Percentiles rank a stretch among this genome's conserved stretches.
These are phyloP conservation scores for Physocephala rufipes DNA, from an alignment of 2,888 invertebrate genomes.

Conservation along the genomic window DNA sequence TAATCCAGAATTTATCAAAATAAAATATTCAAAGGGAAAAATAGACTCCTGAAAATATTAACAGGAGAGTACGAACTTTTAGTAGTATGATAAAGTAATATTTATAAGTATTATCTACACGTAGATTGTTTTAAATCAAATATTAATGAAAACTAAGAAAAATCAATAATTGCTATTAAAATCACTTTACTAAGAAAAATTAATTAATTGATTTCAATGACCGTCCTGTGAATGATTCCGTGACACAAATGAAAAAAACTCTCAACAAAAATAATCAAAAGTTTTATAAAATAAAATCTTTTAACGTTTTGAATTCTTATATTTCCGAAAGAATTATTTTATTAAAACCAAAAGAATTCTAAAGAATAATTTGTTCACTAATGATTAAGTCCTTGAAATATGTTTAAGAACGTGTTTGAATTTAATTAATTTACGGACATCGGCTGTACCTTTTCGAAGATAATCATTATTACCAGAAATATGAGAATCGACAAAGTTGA, in stretches of 20 bases:
- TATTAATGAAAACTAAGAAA: background rate
- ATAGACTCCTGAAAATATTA: background rate
- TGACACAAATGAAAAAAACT: conserved; percentile 18
- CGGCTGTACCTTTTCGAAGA: too few species aligned
- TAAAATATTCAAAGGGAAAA: background rate
- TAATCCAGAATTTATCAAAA: background rate
- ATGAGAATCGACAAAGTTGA: too few species aligned
- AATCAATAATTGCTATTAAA: background rate
- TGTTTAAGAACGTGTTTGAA: too few species aligned
- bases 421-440: too few species aligned
- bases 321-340: background rate
- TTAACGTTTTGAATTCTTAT: background rate
- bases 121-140: background rate
- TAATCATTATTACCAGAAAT: too few species aligned
- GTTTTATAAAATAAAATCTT: background rate
- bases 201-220: conserved; percentile 7
- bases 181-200: background rate
- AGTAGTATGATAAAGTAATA: background rate
- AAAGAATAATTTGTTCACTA: background rate
- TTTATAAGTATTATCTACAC: too few species aligned
- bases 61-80: background rate
- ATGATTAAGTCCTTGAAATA: background rate
- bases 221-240: conserved; percentile 33
- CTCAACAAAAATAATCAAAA: conserved; percentile 20
- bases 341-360: background rate